Conservation (phyloP, 30 jellyfish, hydroid and myxozoan genomes). For the Nemopilema nomurai region DNA sequence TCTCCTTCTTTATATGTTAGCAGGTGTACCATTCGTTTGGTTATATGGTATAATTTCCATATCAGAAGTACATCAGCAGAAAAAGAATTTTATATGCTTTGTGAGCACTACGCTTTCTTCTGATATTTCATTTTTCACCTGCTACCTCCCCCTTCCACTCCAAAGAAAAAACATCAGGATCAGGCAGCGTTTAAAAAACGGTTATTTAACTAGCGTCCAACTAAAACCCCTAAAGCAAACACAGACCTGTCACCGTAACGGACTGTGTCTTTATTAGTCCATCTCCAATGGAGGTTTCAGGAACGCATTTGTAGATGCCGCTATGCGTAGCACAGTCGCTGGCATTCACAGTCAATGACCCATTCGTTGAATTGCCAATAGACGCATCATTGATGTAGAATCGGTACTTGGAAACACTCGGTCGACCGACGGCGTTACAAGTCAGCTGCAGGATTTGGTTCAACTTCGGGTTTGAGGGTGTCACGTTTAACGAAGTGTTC, state of each 20-base stretch:
- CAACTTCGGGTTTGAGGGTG: neutral
- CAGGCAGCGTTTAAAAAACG: too few relatives aligned
- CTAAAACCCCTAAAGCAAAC: neutral
- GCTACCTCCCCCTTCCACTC: too few relatives aligned
- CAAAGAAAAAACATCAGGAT: too few relatives aligned
- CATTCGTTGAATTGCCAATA: constrained; percentile 26
- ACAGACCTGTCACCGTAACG: constrained; percentile 6
- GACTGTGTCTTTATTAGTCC: constrained; percentile 5
- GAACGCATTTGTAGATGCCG: constrained; percentile 17
- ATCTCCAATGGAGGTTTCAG: constrained; percentile 10
- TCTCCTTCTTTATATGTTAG: too few relatives aligned
- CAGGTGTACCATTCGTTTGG: too few relatives aligned
- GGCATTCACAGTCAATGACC: neutral
- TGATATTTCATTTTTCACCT: too few relatives aligned
- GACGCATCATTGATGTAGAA: constrained; percentile 2
- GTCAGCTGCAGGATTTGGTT: neutral
- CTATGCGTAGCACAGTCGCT: neutral
- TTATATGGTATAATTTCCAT: too few relatives aligned
- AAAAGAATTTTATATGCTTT: too few relatives aligned
- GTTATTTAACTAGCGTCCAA: neutral
- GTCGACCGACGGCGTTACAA: constrained; percentile 22
- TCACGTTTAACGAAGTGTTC: constrained; percentile 15
- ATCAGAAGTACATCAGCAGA: too few relatives aligned
- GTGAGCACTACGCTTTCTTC: too few relatives aligned
- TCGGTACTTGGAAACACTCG: constrained; percentile 14